Percentiles rank a stretch among this genome's conserved stretches.
Conservation (phyloP, 2,888 invertebrate genomes). For the Ashinkailepas kermadecensis region DNA sequence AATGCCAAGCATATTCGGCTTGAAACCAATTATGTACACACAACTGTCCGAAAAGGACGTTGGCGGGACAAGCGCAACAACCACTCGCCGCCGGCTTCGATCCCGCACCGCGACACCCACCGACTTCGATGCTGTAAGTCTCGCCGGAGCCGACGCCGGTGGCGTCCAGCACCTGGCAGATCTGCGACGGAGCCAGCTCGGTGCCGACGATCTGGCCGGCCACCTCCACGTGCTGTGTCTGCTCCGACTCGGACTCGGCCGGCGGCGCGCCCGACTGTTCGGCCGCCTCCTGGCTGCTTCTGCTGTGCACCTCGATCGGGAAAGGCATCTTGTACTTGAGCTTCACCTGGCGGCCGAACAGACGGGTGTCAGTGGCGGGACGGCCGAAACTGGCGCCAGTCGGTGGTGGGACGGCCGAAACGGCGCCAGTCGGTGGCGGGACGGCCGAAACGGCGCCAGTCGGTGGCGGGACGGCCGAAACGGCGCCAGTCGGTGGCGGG, state of each 20-base stretch:
- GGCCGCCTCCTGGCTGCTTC: not conserved
- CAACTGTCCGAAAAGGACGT: no score
- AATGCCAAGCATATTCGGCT: no score
- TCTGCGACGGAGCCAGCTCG: not conserved
- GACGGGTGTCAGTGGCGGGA: not conserved
- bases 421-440: not conserved
- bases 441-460: no score
- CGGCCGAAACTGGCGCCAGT: not conserved
- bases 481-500: no score
- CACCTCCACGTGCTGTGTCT: not conserved
- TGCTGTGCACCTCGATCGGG: slow-evolving; percentile 22
- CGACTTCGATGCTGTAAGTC: slow-evolving; percentile 15
- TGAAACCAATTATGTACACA: no score
- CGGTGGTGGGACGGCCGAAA: not conserved
- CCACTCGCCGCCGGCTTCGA: not conserved
- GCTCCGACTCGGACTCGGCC: not conserved
- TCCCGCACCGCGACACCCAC: not conserved
- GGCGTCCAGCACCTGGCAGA: slow-evolving; percentile 21
- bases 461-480: no score
- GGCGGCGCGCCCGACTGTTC: not conserved
- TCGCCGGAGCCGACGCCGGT: slow-evolving; percentile 9
- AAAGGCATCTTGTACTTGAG: slow-evolving; percentile 24
- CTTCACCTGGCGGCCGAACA: not conserved
- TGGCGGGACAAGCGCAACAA: not conserved
- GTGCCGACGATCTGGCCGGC: not conserved